Conservation (phyloP, 1,140 invertebrate species). For the Choristoneura fumiferana region DNA sequence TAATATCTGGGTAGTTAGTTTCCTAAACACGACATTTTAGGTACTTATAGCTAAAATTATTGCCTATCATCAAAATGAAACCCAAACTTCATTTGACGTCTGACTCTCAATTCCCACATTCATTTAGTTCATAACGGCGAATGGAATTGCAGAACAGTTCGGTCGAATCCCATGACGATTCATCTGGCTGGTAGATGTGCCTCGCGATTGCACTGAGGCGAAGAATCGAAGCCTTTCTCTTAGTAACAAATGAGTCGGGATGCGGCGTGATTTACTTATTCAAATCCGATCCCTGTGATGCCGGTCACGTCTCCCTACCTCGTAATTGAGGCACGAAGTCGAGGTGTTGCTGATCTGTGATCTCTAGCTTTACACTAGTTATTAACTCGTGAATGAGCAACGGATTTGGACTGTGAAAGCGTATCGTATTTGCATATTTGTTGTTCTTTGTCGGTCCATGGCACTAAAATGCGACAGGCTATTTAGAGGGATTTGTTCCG, state of each 20-base stretch:
- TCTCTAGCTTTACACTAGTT: slow-evolving; percentile 45
- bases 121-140: neutral
- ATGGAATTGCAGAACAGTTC: slow-evolving; percentile 8
- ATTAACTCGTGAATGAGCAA: slow-evolving; percentile 24
- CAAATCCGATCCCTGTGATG: slow-evolving; percentile 58
- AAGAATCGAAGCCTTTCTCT: slow-evolving; percentile 63
- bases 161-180: slow-evolving; percentile 6
- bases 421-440: slow-evolving; percentile 9
- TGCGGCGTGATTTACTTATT: slow-evolving; percentile 64
- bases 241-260: slow-evolving; percentile 58
- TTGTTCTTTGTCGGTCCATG: neutral
- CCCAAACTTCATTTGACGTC: neutral
- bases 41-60: too few species aligned
- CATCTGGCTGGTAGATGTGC: slow-evolving; percentile 39
- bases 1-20: too few species aligned
- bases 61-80: too few species aligned
- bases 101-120: neutral
- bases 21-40: too few species aligned
- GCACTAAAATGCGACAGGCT: too few species aligned
- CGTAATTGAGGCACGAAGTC: slow-evolving; percentile 52
- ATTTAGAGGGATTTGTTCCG: too few species aligned
- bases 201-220: slow-evolving; percentile 46
- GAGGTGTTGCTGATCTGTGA: slow-evolving; percentile 53
- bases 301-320: slow-evolving; percentile 55
- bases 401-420: slow-evolving; percentile 12